Base-by-base conservation (phyloP, 2,113 vertebrate genomes). In the Phycodurus eques region DNA sequence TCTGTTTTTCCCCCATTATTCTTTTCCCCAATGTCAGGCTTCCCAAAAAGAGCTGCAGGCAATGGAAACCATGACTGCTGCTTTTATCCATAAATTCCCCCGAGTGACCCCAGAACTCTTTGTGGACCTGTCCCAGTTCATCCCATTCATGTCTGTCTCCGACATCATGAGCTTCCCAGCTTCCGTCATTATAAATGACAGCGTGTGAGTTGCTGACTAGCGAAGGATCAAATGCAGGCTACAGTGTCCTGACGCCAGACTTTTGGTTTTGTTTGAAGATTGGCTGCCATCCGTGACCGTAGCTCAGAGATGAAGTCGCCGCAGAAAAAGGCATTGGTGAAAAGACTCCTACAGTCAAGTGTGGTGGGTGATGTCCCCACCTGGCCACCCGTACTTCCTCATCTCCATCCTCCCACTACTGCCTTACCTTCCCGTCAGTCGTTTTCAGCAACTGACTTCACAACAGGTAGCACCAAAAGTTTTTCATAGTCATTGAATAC, bases 251-350 rank as follows among this genome's bases (percentile, higher is more conserved):
- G 46, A 69, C 19, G 53, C 19, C 69, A 20, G 83, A 53, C 43
- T 67, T 66, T 46, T 43, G 61, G 19, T 33, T 44, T 77, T 74
- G 63, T 66, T 22, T 78, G 53, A 66, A 97, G 95, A 67, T 84
- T 97, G 84, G 92, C 92, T 53, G 94, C 94, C 54, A 95, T 96
- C 78, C 90, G 91, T 12, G 91, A 94, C 75, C 94, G 95, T 80
- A 96, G 95, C 75, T 87, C 93, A 19, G 92, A 80, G 80, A 95
- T 97, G 94, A 95, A 91, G 66, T 88, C 88, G 3, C 86, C 82
- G n/a, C 96, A 97, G 89, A 96, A 96, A 81, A 92, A 93, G 27
- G 94, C 95, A n/a, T 93, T 97, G 75, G 92, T 94, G 14, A 94
- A 94, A 82, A 85, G 92, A 51, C 92, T 97, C 67, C 82, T 97